Evolutionary conservation across 2,113 vertebrate genomes (phyloP).

Genomic region (Ammodytes marinus): DNA sequence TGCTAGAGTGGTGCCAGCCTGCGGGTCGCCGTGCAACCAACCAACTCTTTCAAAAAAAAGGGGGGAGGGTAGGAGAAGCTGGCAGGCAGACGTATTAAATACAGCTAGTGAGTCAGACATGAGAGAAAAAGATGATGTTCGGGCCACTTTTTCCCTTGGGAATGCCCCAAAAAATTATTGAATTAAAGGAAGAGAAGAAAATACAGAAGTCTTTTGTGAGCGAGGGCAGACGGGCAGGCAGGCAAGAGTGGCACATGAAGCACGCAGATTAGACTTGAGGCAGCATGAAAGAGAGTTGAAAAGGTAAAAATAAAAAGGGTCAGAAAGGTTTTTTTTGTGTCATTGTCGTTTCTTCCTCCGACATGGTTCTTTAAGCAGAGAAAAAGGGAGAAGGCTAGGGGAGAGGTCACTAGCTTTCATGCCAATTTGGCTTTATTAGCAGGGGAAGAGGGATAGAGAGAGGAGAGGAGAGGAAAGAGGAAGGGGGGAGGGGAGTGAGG

Average conservation of each 20-base stretch:
- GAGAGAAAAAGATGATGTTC: conserved; percentile 36
- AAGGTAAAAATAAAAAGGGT: conserved; percentile 39
- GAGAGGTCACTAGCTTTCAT: conserved; percentile 76
- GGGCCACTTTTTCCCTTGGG: conserved; percentile 19
- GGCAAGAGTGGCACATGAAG: conserved; percentile 35
- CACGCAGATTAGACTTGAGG: conserved; percentile 47
- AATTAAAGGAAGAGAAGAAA: conserved; percentile 39
- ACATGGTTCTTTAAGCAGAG: conserved; percentile 55
- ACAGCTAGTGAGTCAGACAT: conserved; percentile 27
- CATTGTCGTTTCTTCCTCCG: conserved; percentile 37
- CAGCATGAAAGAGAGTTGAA: conserved; percentile 21
- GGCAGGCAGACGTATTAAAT: conserved; percentile 66
- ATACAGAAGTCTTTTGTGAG: conserved; percentile 27
- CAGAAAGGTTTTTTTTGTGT: conserved; percentile 49
- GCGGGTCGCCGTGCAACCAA: conserved; percentile 1
- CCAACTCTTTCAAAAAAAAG: conserved; percentile 41
- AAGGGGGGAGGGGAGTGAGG: conserved; percentile 35
- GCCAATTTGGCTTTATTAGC: conserved; percentile 79
- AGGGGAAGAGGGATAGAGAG: conserved; percentile 19
- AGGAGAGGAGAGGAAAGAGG: conserved; percentile 32
- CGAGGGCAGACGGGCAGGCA: conserved; percentile 33
- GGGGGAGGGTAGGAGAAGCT: conserved; percentile 43
- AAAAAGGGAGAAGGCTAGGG: conserved; percentile 45
- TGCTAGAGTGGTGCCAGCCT: conserved; percentile 25
- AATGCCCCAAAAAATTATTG: conserved; percentile 11